Base-by-base conservation (phyloP, 2,888 invertebrate species). In the Andrena marginata region DNA sequence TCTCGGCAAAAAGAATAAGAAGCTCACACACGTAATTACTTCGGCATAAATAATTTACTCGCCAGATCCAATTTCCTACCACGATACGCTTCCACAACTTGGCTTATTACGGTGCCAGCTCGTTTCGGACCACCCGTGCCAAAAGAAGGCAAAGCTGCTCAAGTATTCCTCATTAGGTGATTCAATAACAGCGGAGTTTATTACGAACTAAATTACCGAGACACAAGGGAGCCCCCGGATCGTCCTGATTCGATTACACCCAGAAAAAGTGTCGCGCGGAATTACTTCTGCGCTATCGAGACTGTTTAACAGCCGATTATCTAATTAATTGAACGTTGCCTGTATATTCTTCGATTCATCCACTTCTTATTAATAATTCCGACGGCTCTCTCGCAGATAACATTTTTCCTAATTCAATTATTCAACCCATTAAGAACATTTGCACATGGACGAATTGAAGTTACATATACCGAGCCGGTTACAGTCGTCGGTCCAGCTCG, bases 401-500 rank as follows among this genome's bases (percentile, higher is more conserved):
- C 54, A 6, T 54, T 63, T 54, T 62, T 16, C 23, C 31, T 26
- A 23, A 54, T 54, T 75, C 56, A 20, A 68, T 69, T 56, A 68
- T 80, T 63, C 62, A 16, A 48, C 23, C 33, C 42, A 26, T 33
- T 26, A 26, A 20, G 20, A 23, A 29, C 20, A 54, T 77, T 29
- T 29, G 33, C 10, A 20, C 20, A 8, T 16, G 16, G n/a, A 54
- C 31, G 31, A 10, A 62, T n/a, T n/a, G 54, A 33, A 60, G 54
- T 65, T 23, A 48, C 26, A 42, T 13, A 35, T 31, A 33, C 71
- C 23, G 10, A 56, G 23, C 23, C 54, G 48, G 13, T 77, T 56
- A 16, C 35, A 3, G n/a, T 29, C 63, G 48, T 51, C 31, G 35
- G 13, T 62, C 23, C 42, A 65, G 56, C 59, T 67, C 80, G 72